These are phyloP conservation scores for Prionace glauca DNA, from an alignment of 2,797 vertebrate species.

Conservation along the genomic window DNA sequence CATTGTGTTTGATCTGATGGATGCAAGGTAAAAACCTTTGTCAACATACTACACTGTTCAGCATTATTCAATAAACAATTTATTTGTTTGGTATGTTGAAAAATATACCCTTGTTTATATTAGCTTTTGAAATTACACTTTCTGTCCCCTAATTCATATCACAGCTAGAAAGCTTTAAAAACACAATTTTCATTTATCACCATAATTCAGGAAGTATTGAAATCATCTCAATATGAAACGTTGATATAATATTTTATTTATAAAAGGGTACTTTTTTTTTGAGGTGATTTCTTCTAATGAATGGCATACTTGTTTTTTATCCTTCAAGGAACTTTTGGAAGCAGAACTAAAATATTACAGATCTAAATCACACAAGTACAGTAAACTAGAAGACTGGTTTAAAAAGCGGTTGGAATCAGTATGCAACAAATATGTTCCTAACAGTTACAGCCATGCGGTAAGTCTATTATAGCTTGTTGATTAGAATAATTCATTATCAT, in stretches of 20 bases:
- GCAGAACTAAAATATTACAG: conserved; percentile 54
- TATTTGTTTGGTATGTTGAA: not conserved
- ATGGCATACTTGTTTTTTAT: not conserved
- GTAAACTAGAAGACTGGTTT: conserved; percentile 62
- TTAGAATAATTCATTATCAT: not conserved
- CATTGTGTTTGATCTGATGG: not conserved
- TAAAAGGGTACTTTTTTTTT: not conserved
- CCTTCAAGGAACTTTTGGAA: conserved; percentile 50
- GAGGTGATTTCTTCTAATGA: not conserved
- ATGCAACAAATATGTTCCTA: conserved; percentile 53
- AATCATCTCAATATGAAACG: conserved; percentile 6
- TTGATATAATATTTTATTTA: not conserved
- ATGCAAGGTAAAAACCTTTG: not conserved
- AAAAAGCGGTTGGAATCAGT: conserved; percentile 59
- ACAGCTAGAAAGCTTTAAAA: not conserved
- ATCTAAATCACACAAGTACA: conserved; percentile 55
- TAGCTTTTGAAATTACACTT: not conserved
- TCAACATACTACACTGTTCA: not conserved
- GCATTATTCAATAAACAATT: not conserved
- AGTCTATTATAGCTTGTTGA: conserved; percentile 31
- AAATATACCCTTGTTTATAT: not conserved
- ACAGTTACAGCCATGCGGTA: conserved; percentile 59
- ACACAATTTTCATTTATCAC: not conserved
- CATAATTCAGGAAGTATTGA: conserved; percentile 40
- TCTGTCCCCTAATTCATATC: not conserved